Evolutionary conservation across 2,797 vertebrate genomes (phyloP).

Genomic region (Aeoliscus strigatus): DNA sequence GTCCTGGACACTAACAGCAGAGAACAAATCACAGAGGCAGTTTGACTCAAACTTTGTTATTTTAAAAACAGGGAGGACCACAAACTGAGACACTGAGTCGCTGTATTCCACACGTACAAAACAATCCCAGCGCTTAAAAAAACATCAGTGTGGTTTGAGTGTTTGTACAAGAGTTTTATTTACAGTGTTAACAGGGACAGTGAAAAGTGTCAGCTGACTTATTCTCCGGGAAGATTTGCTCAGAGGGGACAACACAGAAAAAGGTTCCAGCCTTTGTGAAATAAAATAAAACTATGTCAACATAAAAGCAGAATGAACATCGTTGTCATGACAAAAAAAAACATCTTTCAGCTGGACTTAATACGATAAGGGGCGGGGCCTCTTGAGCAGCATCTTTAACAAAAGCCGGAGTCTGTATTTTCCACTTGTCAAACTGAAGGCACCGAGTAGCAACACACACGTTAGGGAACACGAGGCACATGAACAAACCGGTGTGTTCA

Average conservation of each 20-base stretch:
- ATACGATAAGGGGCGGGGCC: slow-evolving; percentile 25
- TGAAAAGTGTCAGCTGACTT: slow-evolving; percentile 35
- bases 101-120: too few species aligned
- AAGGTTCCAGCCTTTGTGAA: slow-evolving; percentile 72
- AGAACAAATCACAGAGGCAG: too few species aligned
- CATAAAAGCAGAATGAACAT: slow-evolving; percentile 54
- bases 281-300: slow-evolving; percentile 53
- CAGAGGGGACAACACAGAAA: slow-evolving; percentile 50
- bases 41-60: too few species aligned
- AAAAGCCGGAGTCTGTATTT: slow-evolving; percentile 53
- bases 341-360: slow-evolving; percentile 41
- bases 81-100: too few species aligned
- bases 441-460: slow-evolving; percentile 45
- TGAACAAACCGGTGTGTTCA: slow-evolving; percentile 43
- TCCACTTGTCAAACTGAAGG: slow-evolving; percentile 60
- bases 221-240: slow-evolving; percentile 47
- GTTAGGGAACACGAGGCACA: slow-evolving; percentile 40
- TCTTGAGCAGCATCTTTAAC: slow-evolving; percentile 64
- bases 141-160: slow-evolving; percentile 18
- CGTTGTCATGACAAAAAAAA: slow-evolving; percentile 46
- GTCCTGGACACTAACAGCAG: too few species aligned
- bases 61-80: too few species aligned
- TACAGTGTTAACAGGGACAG: slow-evolving; percentile 64
- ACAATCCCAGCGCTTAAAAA: too few species aligned
- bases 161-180: slow-evolving; percentile 76